These are phyloP conservation scores for Hemitrygon akajei DNA, from an alignment of 2,797 vertebrate genomes.

Conservation along the genomic window DNA sequence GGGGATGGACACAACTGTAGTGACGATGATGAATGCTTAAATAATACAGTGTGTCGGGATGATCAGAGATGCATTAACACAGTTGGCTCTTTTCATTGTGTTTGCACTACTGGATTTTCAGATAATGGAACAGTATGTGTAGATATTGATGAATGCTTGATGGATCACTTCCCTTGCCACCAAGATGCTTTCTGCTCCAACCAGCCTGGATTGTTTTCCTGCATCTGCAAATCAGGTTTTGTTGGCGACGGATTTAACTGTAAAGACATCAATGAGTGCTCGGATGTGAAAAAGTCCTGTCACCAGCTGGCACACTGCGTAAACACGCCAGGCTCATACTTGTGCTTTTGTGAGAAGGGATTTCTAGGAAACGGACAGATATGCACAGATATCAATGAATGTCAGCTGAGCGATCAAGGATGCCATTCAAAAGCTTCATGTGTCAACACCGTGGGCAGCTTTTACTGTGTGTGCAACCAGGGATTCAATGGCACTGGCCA, in stretches of 20 bases:
- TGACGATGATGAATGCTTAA: conserved; percentile 61
- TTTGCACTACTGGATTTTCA: conserved; percentile 57
- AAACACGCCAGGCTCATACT: conserved; percentile 66
- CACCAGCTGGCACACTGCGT: conserved; percentile 56
- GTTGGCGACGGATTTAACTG: conserved; percentile 62
- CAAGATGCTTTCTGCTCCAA: conserved; percentile 61
- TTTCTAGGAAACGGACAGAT: conserved; percentile 53
- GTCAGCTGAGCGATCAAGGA: conserved; percentile 50
- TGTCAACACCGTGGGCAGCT: conserved; percentile 58
- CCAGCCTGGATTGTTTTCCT: conserved; percentile 61
- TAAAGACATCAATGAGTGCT: conserved; percentile 66
- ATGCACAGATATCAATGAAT: conserved; percentile 68
- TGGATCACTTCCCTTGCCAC: conserved; percentile 51
- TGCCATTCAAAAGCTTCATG: conserved; percentile 63
- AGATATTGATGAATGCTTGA: conserved; percentile 63
- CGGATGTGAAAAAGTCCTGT: conserved; percentile 49
- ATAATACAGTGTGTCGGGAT: conserved; percentile 52
- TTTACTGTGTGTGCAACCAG: conserved; percentile 54
- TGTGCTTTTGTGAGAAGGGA: conserved; percentile 57
- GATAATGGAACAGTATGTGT: conserved; percentile 54
- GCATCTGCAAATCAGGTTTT: conserved; percentile 61
- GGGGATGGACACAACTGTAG: conserved; percentile 29
- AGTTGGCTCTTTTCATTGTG: conserved; percentile 57
- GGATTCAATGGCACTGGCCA: conserved; percentile 56
- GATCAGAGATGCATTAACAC: conserved; percentile 66